phyloP scores from a whole-genome alignment of 2,113 vertebrate genomes.

The Charina bottae region DNA sequence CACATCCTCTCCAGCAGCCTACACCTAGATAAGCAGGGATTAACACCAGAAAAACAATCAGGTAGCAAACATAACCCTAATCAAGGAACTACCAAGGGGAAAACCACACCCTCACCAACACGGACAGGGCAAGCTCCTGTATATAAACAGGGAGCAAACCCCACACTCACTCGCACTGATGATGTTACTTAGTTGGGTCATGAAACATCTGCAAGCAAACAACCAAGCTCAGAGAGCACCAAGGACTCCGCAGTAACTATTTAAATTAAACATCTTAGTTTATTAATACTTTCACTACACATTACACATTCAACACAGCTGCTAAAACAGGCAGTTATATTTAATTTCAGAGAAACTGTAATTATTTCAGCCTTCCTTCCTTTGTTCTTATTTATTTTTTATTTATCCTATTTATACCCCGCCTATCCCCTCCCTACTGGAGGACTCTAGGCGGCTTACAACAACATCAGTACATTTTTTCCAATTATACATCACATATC shows the following conservation, averaged over 20 bases:
- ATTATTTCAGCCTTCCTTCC: rapidly evolving
- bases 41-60: too few species aligned
- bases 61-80: too few species aligned
- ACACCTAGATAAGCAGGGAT: too few species aligned
- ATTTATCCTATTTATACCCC: too few species aligned
- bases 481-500: too few species aligned
- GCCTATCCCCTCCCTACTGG: too few species aligned
- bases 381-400: not conserved
- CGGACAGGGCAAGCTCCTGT: not conserved
- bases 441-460: too few species aligned
- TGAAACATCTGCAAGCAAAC: not conserved
- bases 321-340: not conserved
- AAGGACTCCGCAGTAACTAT: too few species aligned
- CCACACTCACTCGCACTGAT: not conserved
- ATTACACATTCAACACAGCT: not conserved
- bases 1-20: too few species aligned
- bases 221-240: not conserved
- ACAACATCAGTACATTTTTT: too few species aligned
- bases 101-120: too few species aligned
- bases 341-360: not conserved
- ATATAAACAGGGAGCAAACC: not conserved
- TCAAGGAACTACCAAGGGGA: too few species aligned
- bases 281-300: not conserved
- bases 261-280: not conserved
- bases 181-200: not conserved